A percentile compares a stretch with the other conserved stretches of the same genome.
Evolutionary conservation across 2,888 invertebrate genomes (phyloP).

Genomic region (Chrysolina oricalcia): DNA sequence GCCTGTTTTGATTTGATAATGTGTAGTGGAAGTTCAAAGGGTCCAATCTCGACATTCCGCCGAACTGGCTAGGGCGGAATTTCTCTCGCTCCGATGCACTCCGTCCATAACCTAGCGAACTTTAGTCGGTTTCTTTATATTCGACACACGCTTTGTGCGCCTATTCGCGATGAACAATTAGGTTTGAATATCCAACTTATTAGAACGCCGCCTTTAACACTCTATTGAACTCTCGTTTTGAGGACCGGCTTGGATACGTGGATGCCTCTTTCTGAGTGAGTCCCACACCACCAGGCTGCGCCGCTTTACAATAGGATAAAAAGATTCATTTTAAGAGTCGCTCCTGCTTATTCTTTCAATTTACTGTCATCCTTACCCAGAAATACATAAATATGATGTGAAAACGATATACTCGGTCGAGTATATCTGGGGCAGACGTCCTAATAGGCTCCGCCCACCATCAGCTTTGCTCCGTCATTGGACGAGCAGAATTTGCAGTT

Average conservation of each 20-base stretch:
- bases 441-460: too few species aligned
- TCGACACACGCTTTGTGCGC: conserved; percentile 40
- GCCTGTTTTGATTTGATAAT: conserved; percentile 58
- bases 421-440: too few species aligned
- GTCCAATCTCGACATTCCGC: conserved; percentile 54
- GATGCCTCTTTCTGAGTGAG: not conserved
- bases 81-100: conserved; percentile 56
- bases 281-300: too few species aligned
- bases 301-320: too few species aligned
- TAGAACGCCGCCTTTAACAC: not conserved
- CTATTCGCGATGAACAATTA: conserved; percentile 40
- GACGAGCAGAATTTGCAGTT: too few species aligned
- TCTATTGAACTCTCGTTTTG: conserved; percentile 17
- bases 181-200: conserved; percentile 24
- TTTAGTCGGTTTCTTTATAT: conserved; percentile 41
- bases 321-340: too few species aligned
- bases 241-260: not conserved
- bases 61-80: conserved; percentile 49
- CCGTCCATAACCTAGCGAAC: conserved; percentile 46
- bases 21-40: conserved; percentile 55
- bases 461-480: too few species aligned
- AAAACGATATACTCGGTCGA: too few species aligned
- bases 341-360: too few species aligned
- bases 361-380: too few species aligned
- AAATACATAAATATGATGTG: too few species aligned